Evolutionary conservation across 1,140 invertebrate species (phyloP), one percentile per base, ranked within the genome.

Genomic region (Solenopsis invicta): DNA sequence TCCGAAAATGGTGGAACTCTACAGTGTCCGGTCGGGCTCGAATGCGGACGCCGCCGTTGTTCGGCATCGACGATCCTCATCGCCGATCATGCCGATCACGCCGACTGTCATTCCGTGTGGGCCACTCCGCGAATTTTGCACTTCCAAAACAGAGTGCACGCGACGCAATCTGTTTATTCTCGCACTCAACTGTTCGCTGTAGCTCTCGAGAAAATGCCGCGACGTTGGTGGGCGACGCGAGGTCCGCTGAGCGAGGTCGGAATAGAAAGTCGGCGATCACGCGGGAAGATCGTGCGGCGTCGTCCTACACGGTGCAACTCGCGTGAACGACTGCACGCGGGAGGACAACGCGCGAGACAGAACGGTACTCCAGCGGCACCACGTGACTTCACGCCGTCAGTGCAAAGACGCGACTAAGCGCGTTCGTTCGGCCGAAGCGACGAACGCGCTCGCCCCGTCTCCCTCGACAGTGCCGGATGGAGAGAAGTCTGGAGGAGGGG

Each of bases 211-310:
- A 16, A 18, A 45, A 21, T n/a, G 61, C 62, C 48, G 10, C 13
- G 54, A 16, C 21, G 74, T 56, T 12, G 8, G 34, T 24, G 8
- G 21, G n/a, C 37, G 69, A 85, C 67, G 87, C 85, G 88, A 67
- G 77, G 77, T 67, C 72, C 69, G 50, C 24, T 59, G 34, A 75
- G 67, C 87, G 91, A 92, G 93, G 91, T 93, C 91, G 91, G 87
- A 93, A 82, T 93, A 92, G 93, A 94, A 93, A 93, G 92, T 94
- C 45, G 9, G 88, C 13, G 59, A n/a, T 59, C 37, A 18, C 34
- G 69, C 10, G n/a, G 21, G 34, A 13, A 29, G 48, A 50, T 64
- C 45, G 34, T 45, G 21, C 29, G 13, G 8, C n/a, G 24, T 62
- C n/a, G 24, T 62, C 54, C 45, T 69, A 18, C 24, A 12, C 56